Evolutionary conservation across 2,113 vertebrate genomes (phyloP), one percentile per base, ranked within the genome.

Genomic region (Anguilla rostrata): DNA sequence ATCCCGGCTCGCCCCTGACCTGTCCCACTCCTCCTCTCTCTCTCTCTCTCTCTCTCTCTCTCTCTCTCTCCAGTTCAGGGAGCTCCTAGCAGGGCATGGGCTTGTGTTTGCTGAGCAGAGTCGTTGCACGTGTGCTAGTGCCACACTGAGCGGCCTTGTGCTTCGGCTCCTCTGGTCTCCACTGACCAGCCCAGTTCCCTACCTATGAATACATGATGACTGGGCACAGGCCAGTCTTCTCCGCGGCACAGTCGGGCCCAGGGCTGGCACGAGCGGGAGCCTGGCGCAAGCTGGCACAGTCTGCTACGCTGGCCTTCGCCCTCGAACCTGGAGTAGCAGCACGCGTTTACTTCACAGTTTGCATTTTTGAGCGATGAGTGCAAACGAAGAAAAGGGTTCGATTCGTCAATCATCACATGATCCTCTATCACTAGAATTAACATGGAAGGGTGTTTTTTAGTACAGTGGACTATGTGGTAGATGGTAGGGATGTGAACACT

Each of bases 131-230:
- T 75, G n/a, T 5, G 4, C 16, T 29, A 0, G 26, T 75, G 49
- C 71, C 71, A 75, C 34, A 34, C 5, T 0, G 11, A 75, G 34
- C 34, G n/a, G 71, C 5, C 71, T 75, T 1, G 1, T 1, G 71
- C 60, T 75, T 34, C 0, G 2, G 12, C 71, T 75, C 71, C 71
- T 22, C 60, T 5, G 79, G 14, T 43, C 79, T 41, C 79, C 20
- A 0, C 43, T 49, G 43, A n/a, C 40, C 11, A 57, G 81, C 60
- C 80, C 60, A 18, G 18, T 14, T 14, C 87, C 46, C 80, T 49
- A 56, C 20, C 81, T 22, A 78, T 81, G 56, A 88, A 87, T 78
- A 43, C 71, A 41, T 78, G 26, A 75, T 75, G 1, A 75, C 71
- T 29, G 71, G n/a, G n/a, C 71, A 0, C 26, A 0, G 71, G 71